Evolutionary conservation across 2,113 vertebrate species (phyloP).

Genomic region (Coryphaenoides rupestris): DNA sequence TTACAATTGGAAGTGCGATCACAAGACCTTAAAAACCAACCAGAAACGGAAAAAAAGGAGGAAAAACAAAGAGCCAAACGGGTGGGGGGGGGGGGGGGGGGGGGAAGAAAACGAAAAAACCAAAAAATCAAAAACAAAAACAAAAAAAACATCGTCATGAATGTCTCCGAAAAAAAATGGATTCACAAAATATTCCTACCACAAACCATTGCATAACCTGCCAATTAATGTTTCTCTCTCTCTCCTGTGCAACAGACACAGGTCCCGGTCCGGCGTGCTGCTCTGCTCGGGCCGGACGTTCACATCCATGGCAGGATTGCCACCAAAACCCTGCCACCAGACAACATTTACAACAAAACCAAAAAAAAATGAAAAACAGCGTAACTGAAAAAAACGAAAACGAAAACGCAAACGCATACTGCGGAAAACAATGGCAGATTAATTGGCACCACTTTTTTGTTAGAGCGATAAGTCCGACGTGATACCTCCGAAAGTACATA

Average conservation of each 20-base stretch:
- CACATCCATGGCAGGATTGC: constrained; percentile 91
- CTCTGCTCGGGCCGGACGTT: constrained; percentile 61
- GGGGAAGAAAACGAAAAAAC: no score
- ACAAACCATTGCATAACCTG: constrained; percentile 35
- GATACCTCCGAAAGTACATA: constrained; percentile 94
- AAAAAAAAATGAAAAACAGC: constrained; percentile 82
- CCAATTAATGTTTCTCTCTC: constrained; percentile 36
- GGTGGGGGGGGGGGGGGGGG: no score
- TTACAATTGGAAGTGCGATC: constrained; percentile 67
- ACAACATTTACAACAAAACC: constrained; percentile 58
- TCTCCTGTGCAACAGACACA: constrained; percentile 20
- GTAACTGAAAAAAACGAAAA: constrained; percentile 85
- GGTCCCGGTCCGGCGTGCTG: constrained; percentile 34
- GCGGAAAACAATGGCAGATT: constrained; percentile 87
- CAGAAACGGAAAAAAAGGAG: constrained; percentile 35
- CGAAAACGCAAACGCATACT: constrained; percentile 85
- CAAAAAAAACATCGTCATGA: constrained; percentile 39
- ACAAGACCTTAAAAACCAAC: constrained; percentile 66
- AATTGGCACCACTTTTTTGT: constrained; percentile 79
- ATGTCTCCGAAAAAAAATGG: constrained; percentile 44
- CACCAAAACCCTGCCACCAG: constrained; percentile 74
- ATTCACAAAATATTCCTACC: constrained; percentile 48
- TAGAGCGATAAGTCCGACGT: constrained; percentile 83
- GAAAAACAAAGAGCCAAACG: not conserved
- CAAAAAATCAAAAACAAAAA: constrained; percentile 44